Evolutionary conservation across 2,113 vertebrate genomes (phyloP), one percentile per base, ranked within the genome.

Genomic region (Cinclus cinclus): DNA sequence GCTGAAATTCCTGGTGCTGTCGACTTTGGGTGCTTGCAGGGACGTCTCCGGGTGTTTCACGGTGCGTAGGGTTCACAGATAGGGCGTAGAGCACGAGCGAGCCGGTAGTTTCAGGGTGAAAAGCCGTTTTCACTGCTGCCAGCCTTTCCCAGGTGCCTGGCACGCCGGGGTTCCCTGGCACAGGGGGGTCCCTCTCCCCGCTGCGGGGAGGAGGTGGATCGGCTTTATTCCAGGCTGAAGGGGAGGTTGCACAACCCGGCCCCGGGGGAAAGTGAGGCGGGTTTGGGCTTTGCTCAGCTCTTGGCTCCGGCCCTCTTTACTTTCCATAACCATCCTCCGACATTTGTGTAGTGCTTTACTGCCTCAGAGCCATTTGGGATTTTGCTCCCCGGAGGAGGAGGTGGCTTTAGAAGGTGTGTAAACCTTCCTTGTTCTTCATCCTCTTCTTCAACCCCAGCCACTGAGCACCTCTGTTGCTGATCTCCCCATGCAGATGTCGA

Each of bases 401-500:
- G 79, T 5, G 7, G 56, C 79, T 92, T 90, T 64, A 89, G 53
- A 69, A 65, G 67, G 83, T 86, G 75, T 28, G 14, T 82, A 67
- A 71, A 50, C 58, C 49, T 88, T 90, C 55, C 42, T 86, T 7
- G 3, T 75, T 24, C 28, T 85, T 74, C 42, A 42, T 77, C 65
- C 35, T 87, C 35, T 56, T 77, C 55, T 42, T 78, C 42, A 3
- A 28, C 73, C 73, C 98, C 89, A 97, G 90, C 41, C 86, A 8
- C 97, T 99, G 87, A 99, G 98, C 83, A 96, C 98, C 82, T 98
- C 98, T 19, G 87, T 98, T 96, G 98, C 78, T 1, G 3, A 24
- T 98, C 98, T 96, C 98, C 99, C 97, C 94, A 98, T 97, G 94
- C 98, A 99, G 99, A 99, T 99, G 99, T 99, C 99, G 23, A 96